Evolutionary conservation across 2,113 vertebrate genomes (phyloP), one percentile per base, ranked within the genome.

Genomic region (Percina caprodes): DNA sequence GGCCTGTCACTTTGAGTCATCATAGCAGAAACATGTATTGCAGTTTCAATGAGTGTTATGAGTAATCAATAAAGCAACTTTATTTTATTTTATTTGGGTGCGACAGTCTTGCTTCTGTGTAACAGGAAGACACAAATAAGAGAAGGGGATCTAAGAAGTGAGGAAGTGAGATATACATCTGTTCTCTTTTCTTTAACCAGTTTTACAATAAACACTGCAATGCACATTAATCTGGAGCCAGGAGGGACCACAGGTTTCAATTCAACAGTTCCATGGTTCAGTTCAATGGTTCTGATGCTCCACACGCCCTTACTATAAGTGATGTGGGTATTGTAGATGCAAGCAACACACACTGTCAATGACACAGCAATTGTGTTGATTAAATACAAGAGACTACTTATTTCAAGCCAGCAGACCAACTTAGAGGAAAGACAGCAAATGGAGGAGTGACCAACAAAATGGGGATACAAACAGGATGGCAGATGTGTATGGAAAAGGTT

Each of bases 141-240:
- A 72, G 30, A 86, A 46, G 26, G 39, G 13, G 54, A 86, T 58
- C 33, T 48, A 61, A 54, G 18, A 10, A 15, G 73, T 49, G 68
- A 86, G 88, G 90, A 92, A 91, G 87, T 91, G 30, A 87, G 84
- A 92, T 83, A 82, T 35, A 60, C 18, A 86, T 89, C 83, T 13
- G 48, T 75, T 86, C 51, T 73, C 11, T 72, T 52, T 30, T 15
- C 80, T 79, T 33, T 46, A 4, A 48, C 1, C 21, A 15, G 16
- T 51, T 63, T 51, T 3, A 54, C 23, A 11, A 42, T 35, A n/a
- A 66, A 77, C 48, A 35, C 15, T 5, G 56, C 59, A 65, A 59
- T 14, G 48, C 5, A 15, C 30, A 33, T n/a, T 0, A 0, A 55
- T 6, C 13, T 30, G 48, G 2, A 63, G 46, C 30, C 3, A 21